Conservation (phyloP, 2,888 invertebrate genomes). For the Cryptocephalus primarius region DNA sequence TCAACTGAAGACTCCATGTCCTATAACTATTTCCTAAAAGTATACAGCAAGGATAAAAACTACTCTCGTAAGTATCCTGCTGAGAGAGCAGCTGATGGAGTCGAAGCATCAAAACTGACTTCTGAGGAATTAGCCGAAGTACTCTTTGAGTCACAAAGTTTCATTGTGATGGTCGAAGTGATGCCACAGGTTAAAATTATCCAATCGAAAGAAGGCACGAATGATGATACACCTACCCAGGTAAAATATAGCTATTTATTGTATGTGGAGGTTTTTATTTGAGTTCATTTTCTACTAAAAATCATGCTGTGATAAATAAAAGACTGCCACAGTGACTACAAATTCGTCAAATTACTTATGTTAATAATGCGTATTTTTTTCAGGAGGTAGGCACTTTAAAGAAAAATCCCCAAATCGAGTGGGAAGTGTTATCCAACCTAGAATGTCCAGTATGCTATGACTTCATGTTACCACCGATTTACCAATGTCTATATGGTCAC, state of each 20-base stretch:
- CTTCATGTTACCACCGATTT: conserved; percentile 29
- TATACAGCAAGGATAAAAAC: conserved; percentile 7
- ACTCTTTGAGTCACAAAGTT: conserved; percentile 11
- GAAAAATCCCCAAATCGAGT: conserved; percentile 9
- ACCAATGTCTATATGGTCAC: conserved; percentile 28
- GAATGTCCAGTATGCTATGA: conserved; percentile 31
- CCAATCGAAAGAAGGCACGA: background rate
- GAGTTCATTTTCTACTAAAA: no score
- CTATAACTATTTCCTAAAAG: conserved; percentile 12
- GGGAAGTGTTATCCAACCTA: conserved; percentile 16
- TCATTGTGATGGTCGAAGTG: conserved; percentile 14
- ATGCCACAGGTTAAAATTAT: background rate
- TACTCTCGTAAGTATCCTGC: conserved; percentile 7
- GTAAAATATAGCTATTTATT: no score
- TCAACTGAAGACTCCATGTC: conserved; percentile 6
- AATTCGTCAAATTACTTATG: no score
- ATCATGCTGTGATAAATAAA: no score
- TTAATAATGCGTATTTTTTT: background rate
- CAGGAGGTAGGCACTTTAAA: background rate
- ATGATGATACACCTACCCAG: background rate
- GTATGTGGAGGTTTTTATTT: no score
- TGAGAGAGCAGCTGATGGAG: conserved; percentile 4
- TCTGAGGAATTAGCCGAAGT: background rate
- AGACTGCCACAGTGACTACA: no score
- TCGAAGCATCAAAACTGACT: conserved; percentile 16